Conservation (phyloP, 1,140 invertebrate genomes). For the Wasmannia auropunctata region DNA sequence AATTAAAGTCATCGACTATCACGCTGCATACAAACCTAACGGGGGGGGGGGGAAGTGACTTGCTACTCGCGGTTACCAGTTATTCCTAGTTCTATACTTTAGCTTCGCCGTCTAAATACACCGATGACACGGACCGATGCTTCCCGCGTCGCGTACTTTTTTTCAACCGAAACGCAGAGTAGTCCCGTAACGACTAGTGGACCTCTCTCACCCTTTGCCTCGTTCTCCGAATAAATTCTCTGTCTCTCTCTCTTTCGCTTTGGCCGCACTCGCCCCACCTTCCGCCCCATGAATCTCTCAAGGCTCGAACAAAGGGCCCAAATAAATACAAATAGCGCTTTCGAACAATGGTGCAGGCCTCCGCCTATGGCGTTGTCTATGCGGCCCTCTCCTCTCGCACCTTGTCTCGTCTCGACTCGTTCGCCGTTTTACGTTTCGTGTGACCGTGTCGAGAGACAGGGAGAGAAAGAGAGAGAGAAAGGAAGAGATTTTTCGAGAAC, state of each 20-base stretch:
- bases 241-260: slow-evolving; percentile 57
- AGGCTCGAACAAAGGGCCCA: slow-evolving; percentile 76
- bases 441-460: slow-evolving; percentile 37
- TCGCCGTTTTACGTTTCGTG: slow-evolving; percentile 60
- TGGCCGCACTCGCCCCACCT: slow-evolving; percentile 55
- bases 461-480: slow-evolving; percentile 36
- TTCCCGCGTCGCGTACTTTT: slow-evolving; percentile 44
- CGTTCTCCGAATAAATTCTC: slow-evolving; percentile 70
- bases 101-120: neutral
- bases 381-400: slow-evolving; percentile 33
- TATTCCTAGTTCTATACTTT: too few relatives aligned
- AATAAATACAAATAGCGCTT: slow-evolving; percentile 83
- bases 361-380: slow-evolving; percentile 80
- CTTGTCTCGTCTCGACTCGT: slow-evolving; percentile 29
- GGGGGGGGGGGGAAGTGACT: neutral
- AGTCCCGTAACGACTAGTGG: slow-evolving; percentile 73
- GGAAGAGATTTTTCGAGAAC: slow-evolving; percentile 23
- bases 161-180: slow-evolving; percentile 66
- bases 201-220: slow-evolving; percentile 70
- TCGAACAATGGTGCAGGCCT: slow-evolving; percentile 80
- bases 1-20: neutral
- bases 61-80: neutral
- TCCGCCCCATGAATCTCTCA: slow-evolving; percentile 55
- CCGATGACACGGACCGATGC: neutral
- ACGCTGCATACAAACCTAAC: neutral